Conservation (phyloP, 2,113 vertebrate genomes). For the Setophaga kirtlandii region DNA sequence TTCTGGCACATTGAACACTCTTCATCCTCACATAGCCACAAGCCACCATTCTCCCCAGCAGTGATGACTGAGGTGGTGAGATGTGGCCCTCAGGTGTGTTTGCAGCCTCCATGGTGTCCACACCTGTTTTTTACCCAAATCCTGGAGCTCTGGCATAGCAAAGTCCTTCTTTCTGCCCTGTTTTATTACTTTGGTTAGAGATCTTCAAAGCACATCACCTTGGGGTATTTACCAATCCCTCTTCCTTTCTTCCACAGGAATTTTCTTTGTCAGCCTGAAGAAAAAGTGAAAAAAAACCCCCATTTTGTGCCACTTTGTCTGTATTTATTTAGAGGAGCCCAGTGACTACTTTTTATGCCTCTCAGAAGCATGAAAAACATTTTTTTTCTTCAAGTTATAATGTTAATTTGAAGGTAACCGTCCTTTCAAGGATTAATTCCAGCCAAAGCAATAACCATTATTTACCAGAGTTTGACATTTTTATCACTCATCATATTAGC, state of each 20-base stretch:
- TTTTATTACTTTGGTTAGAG: fast-evolving
- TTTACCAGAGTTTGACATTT: conserved; percentile 81
- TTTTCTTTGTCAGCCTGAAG: not conserved
- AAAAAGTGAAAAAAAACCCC: not conserved
- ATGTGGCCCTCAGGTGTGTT: fast-evolving
- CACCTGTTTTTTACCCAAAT: not conserved
- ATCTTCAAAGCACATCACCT: not conserved
- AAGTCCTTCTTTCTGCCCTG: not conserved
- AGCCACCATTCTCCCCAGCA: not conserved
- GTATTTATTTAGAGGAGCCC: conserved; percentile 41
- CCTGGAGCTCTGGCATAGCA: fast-evolving
- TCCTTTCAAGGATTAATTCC: conserved; percentile 82
- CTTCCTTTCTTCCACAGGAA: not conserved
- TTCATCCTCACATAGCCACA: not conserved
- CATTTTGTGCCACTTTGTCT: not conserved
- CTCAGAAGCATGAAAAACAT: conserved; percentile 60
- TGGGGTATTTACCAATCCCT: not conserved
- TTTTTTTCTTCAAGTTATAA: conserved; percentile 70
- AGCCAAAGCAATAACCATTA: conserved; percentile 84
- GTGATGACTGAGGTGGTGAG: fast-evolving
- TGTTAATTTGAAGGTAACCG: conserved; percentile 84
- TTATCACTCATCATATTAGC: conserved; percentile 85
- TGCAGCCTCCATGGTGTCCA: not conserved
- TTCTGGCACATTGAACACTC: not conserved
- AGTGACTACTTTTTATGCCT: conserved; percentile 2